Evolutionary conservation across 2,888 invertebrate genomes (phyloP).

Genomic region (Hanleya hanleyi): DNA sequence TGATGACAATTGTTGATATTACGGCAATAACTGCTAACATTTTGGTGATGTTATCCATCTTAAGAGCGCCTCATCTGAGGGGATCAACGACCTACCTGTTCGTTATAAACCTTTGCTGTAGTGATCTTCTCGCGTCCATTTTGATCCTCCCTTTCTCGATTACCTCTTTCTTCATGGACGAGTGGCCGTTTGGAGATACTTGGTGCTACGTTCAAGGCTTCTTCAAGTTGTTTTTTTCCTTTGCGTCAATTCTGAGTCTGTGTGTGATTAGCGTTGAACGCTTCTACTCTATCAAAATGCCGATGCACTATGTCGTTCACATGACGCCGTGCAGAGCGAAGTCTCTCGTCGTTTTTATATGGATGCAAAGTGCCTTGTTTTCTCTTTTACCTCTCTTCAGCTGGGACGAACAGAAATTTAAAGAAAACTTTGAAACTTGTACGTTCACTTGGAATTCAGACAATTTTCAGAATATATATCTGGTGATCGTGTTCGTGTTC

Average conservation of each 20-base stretch:
- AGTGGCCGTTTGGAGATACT: conserved; percentile 23
- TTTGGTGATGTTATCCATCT: conserved; percentile 29
- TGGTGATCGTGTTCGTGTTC: conserved; percentile 27
- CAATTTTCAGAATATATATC: conserved; percentile 14
- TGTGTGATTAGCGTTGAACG: conserved; percentile 43
- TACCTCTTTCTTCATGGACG: conserved; percentile 17
- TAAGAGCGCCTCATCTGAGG: conserved; percentile 14
- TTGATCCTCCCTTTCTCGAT: conserved; percentile 34
- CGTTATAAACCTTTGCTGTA: conserved; percentile 37
- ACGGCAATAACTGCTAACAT: conserved; percentile 28
- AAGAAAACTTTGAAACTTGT: conserved; percentile 25
- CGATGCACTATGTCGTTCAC: conserved; percentile 46
- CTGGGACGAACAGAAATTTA: conserved; percentile 31
- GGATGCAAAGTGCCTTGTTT: conserved; percentile 24
- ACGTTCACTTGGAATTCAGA: conserved; percentile 33
- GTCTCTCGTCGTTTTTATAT: conserved; percentile 19
- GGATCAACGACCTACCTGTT: conserved; percentile 37
- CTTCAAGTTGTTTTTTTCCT: conserved; percentile 31
- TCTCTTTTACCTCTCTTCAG: conserved; percentile 35
- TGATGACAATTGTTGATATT: conserved; percentile 13
- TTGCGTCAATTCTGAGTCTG: conserved; percentile 36
- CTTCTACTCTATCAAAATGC: conserved; percentile 40
- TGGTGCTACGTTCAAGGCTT: conserved; percentile 34
- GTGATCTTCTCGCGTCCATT: conserved; percentile 36
- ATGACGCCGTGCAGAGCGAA: conserved; percentile 35